Evolutionary conservation across 2,113 vertebrate species (phyloP).

Genomic region (Calonectris borealis): DNA sequence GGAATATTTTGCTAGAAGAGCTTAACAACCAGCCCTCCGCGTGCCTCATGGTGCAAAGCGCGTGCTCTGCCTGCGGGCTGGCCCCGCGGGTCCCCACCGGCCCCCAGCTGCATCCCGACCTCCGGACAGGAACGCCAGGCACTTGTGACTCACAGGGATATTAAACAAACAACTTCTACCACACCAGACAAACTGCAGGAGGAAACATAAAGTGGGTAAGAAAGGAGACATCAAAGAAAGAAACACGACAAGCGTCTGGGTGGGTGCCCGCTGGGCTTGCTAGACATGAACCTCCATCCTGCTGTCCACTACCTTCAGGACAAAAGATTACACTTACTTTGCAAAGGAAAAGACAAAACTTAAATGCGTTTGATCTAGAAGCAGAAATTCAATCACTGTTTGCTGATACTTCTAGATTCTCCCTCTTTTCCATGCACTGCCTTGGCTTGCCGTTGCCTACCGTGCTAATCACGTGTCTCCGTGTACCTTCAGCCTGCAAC

Average conservation of each 20-base stretch:
- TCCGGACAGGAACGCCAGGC: fast-evolving
- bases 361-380: not conserved
- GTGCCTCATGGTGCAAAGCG: fast-evolving
- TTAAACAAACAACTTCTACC: not conserved
- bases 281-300: fast-evolving
- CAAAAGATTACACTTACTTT: not conserved
- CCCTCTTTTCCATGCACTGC: not conserved
- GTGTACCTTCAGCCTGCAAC: fast-evolving
- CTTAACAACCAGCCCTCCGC: too few species aligned
- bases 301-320: not conserved
- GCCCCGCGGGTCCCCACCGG: fast-evolving
- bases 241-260: fast-evolving
- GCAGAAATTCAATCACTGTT: fast-evolving
- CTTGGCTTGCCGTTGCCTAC: not conserved
- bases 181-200: too few species aligned
- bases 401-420: not conserved
- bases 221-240: not conserved
- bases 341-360: not conserved
- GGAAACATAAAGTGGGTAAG: not conserved
- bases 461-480: fast-evolving
- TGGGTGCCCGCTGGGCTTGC: not conserved
- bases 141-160: fast-evolving
- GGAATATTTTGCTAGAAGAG: not conserved
- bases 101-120: not conserved
- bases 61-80: fast-evolving